phyloP scores from a whole-genome alignment of 2,888 invertebrate species.

The Merodon equestris region DNA sequence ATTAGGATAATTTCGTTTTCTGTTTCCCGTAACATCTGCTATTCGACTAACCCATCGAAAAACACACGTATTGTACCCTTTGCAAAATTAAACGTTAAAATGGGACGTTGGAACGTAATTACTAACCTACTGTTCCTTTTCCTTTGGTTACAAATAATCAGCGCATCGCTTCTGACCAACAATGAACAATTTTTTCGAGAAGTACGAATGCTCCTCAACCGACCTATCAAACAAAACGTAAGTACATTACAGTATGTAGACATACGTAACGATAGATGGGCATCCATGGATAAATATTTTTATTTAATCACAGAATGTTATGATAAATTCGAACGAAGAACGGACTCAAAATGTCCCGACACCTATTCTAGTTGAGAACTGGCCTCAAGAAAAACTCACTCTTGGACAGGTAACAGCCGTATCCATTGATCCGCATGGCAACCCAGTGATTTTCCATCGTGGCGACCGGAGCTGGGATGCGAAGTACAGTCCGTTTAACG shows the following conservation, averaged over 20 bases:
- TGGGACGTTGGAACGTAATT: constrained; percentile 47
- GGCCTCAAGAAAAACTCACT: constrained; percentile 81
- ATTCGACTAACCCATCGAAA: background rate
- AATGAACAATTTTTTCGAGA: constrained; percentile 80
- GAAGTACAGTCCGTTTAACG: constrained; percentile 74
- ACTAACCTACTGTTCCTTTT: constrained; percentile 44
- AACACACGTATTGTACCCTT: constrained; percentile 29
- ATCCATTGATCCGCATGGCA: constrained; percentile 85
- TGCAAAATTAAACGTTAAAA: constrained; percentile 29
- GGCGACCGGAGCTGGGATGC: constrained; percentile 81
- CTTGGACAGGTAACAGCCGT: constrained; percentile 91
- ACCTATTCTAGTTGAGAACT: constrained; percentile 84
- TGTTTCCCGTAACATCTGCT: constrained; percentile 44
- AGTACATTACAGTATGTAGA: constrained; percentile 15
- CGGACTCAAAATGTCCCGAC: constrained; percentile 77
- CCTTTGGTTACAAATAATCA: constrained; percentile 52
- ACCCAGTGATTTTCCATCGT: constrained; percentile 91
- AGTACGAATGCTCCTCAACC: constrained; percentile 80
- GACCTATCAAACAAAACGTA: constrained; percentile 76
- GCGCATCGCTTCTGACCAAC: constrained; percentile 71
- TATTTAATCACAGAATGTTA: constrained; percentile 28
- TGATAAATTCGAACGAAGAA: constrained; percentile 39
- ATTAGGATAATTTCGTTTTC: constrained; percentile 33
- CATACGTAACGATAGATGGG: background rate
- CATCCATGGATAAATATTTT: constrained; percentile 26